Conservation (phyloP, 2,797 vertebrate species). For the Dermochelys coriacea region DNA sequence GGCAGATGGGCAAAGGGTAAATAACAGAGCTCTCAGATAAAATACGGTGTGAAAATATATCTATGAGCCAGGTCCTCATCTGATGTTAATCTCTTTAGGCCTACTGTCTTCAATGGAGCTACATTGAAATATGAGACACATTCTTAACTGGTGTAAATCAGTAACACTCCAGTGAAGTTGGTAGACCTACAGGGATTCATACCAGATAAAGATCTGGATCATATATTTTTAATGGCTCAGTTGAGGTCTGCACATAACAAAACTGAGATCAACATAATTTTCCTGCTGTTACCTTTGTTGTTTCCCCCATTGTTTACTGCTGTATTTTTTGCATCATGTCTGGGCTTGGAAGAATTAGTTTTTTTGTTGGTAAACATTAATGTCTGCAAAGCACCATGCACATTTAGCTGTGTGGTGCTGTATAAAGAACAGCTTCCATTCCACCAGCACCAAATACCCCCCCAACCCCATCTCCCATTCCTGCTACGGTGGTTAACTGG, state of each 20-base stretch:
- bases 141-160: neutral
- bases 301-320: neutral
- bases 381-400: neutral
- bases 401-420: neutral
- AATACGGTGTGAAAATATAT: neutral
- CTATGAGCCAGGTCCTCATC: neutral
- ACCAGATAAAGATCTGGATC: neutral
- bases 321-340: neutral
- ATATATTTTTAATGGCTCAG: neutral
- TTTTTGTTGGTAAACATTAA: neutral
- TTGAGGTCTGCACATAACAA: neutral
- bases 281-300: neutral
- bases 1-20: neutral
- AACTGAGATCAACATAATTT: neutral
- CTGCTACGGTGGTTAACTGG: neutral
- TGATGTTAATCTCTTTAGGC: neutral
- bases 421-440: neutral
- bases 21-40: neutral
- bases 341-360: neutral
- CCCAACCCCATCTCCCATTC: neutral
- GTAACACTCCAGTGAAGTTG: neutral
- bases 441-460: neutral
- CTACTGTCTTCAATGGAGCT: neutral
- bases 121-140: neutral
- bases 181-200: neutral